phyloP scores from a whole-genome alignment of 1,140 invertebrate species.

The Hydropsyche tenuis region DNA sequence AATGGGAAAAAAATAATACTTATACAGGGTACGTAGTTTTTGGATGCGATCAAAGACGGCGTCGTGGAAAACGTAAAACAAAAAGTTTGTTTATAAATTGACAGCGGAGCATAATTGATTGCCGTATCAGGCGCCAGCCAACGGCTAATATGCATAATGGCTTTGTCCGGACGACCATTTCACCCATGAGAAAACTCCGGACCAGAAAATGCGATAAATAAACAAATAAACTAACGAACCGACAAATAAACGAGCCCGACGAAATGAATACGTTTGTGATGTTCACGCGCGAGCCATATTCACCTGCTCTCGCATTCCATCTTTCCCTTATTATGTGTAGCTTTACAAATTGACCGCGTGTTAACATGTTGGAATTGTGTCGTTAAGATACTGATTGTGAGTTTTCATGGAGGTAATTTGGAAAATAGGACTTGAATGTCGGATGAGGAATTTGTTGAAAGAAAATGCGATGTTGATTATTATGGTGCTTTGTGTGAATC shows the following conservation, averaged over 20 bases:
- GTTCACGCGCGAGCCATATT: slow-evolving; percentile 1
- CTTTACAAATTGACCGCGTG: slow-evolving; percentile 26
- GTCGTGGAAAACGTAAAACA: slow-evolving; percentile 36
- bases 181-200: slow-evolving; percentile 14
- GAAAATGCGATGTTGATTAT: no score
- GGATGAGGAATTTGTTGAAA: no score
- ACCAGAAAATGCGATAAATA: background rate
- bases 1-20: slow-evolving; percentile 24
- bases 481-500: no score
- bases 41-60: slow-evolving; percentile 39
- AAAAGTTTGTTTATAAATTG: slow-evolving; percentile 47
- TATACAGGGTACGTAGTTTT: slow-evolving; percentile 7
- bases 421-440: no score
- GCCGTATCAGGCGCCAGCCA: slow-evolving; percentile 43
- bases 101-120: slow-evolving; percentile 44
- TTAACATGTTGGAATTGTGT: slow-evolving; percentile 14
- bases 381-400: background rate
- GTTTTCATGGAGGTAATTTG: background rate
- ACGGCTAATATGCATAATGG: slow-evolving; percentile 35
- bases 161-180: slow-evolving; percentile 28
- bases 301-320: no score
- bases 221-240: background rate
- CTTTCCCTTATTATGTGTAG: no score
- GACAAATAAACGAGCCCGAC: background rate
- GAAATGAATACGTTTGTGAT: background rate